Base-by-base conservation (phyloP, 2,113 vertebrate genomes). In the Rhabdomys dilectus region DNA sequence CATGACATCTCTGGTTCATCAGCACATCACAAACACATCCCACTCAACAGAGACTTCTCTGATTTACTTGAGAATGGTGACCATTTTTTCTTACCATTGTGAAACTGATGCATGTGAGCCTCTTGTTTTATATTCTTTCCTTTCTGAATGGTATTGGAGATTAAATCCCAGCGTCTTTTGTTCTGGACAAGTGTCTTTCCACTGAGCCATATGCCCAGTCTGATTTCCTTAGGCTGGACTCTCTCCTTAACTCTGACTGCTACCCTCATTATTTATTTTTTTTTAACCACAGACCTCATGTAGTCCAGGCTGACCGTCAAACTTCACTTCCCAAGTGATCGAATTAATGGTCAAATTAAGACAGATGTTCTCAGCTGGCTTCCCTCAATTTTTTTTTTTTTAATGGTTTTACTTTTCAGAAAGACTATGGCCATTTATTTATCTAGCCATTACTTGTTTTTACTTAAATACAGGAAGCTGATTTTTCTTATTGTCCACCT, bases 381-480 rank as follows among this genome's bases (percentile, higher is more conserved):
- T 86, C 3, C 53, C 16, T 93, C 48, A 90, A 48, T 75, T 87
- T 87, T 81, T 93, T n/a, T n/a, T 60, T 85, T 93, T 89, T 86
- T 53, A 62, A 89, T 90, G 16, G 51, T 96, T 96, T 96, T 84
- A 66, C 58, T 95, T 97, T 88, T 42, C 31, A 75, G 66, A 92
- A 76, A 70, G 12, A 89, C 53, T 51, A 9, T 87, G 62, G 15
- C 24, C 24, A 87, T 56, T 95, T 34, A 48, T 66, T 48, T 90
- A 60, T 60, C 58, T 66, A 80, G 39, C 45, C 22, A 78, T n/a
- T 94, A 42, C 36, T 94, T 82, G 81, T 39, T 72, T 96, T 89
- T 93, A 90, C 8, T 56, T 87, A 90, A 90, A 88, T 48, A 77
- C 10, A 77, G 29, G 12, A 42, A 9, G 34, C 77, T 62, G 31